Percentiles rank a stretch among this genome's conserved stretches.
Evolutionary conservation across 2,888 invertebrate genomes (phyloP).

Genomic region (Synanthedon vespiformis): DNA sequence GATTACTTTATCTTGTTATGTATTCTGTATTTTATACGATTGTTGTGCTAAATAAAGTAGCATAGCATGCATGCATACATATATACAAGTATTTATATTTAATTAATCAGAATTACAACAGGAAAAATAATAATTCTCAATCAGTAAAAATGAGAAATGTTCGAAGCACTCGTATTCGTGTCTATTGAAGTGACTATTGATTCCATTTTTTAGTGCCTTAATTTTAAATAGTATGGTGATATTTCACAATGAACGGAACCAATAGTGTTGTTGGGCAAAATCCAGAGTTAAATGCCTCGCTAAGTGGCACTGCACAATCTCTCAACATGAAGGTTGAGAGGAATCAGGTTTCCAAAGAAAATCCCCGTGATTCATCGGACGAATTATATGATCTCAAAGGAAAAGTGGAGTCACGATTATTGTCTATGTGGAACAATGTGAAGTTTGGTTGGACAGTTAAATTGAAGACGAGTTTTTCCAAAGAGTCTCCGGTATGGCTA

Average conservation of each 20-base stretch:
- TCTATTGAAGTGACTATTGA: not conserved
- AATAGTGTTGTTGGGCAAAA: conserved; percentile 32
- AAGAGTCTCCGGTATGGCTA: conserved; percentile 89
- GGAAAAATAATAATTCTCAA: no score
- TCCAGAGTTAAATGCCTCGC: conserved; percentile 28
- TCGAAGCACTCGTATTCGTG: not conserved
- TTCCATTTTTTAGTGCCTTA: not conserved
- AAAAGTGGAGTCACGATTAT: conserved; percentile 83
- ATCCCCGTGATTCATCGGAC: conserved; percentile 43
- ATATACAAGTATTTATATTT: no score
- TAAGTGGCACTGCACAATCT: conserved; percentile 24
- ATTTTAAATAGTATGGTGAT: conserved; percentile 2
- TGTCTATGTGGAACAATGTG: conserved; percentile 93
- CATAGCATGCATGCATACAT: no score
- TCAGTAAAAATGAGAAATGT: not conserved
- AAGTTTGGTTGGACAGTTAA: conserved; percentile 90
- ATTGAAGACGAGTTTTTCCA: conserved; percentile 80
- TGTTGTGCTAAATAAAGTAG: no score
- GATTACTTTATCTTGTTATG: no score
- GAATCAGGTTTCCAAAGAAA: conserved; percentile 31
- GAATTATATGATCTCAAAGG: conserved; percentile 73
- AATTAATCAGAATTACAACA: no score
- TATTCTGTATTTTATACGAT: no score
- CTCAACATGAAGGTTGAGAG: conserved; percentile 26
- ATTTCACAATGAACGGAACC: conserved; percentile 41